phyloP scores from a whole-genome alignment of 2,797 vertebrate genomes.

The Phrynocephalus guinanensis region DNA sequence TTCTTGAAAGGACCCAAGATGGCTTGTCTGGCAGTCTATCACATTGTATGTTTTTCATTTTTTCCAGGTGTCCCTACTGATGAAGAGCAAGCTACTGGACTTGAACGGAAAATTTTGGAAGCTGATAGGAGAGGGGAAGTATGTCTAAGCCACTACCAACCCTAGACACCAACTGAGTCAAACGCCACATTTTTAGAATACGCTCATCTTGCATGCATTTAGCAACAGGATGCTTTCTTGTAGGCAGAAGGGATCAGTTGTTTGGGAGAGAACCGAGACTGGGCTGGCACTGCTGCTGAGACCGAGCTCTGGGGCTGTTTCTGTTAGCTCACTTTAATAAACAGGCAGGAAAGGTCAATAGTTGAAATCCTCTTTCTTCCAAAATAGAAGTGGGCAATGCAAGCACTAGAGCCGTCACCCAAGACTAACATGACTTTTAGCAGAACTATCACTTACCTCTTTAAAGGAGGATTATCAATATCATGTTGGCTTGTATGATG shows the following conservation, averaged over 20 bases:
- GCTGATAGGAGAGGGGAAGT: constrained; percentile 81
- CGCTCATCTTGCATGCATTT: not conserved
- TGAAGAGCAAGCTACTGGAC: constrained; percentile 85
- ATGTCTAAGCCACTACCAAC: not conserved
- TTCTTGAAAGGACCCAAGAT: no score
- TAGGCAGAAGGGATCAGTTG: not conserved
- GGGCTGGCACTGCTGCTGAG: not conserved
- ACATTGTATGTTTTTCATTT: not conserved
- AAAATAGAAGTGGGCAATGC: no score
- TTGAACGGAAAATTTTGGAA: constrained; percentile 79
- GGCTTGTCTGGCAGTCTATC: not conserved
- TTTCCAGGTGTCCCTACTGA: constrained; percentile 82
- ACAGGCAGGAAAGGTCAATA: not conserved
- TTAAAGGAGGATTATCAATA: no score
- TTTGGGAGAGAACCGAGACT: not conserved
- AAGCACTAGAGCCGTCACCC: no score
- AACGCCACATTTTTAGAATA: not conserved
- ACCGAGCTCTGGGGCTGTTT: not conserved
- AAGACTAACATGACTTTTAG: no score
- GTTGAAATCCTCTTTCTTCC: no score
- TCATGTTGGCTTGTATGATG: no score
- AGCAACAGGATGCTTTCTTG: not conserved
- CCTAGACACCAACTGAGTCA: not conserved
- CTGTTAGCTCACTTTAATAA: not conserved
- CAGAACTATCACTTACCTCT: no score